Evolutionary conservation across 64 coral and sea anemone genomes (phyloP), one percentile per base, ranked within the genome.

Genomic region (Porites australiensis): DNA sequence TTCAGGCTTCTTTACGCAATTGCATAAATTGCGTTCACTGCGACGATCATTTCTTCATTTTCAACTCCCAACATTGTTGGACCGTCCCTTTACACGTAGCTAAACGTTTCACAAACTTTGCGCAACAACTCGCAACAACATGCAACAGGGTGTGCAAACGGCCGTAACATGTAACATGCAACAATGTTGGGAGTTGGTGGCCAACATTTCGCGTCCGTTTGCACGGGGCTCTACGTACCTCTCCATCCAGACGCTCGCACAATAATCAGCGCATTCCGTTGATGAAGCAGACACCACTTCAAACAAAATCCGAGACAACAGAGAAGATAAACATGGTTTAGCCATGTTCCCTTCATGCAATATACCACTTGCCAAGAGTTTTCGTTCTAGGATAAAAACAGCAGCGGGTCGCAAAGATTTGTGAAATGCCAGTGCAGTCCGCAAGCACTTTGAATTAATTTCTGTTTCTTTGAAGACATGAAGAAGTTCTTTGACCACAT

Each of bases 341-440:
- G 50, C 44, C 19, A 75, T 9, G 70, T 61, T 37, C 37, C 57
- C 58, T 64, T 91, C 89, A 22, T 7, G 52, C 18, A 91, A 70
- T n/a, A 90, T 16, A 37, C 62, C 88, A 70, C 77, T 13, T 16
- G 64, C 52, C 71, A 72, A 44, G 20, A 88, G 68, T 44, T 48
- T 46, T 45, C 86, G 19, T 44, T 88, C 86, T 44, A 58, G 8
- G 46, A 54, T 16, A 19, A 27, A 11, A 19, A 48, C 53, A 72
- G 77, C 50, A 10, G 50, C 12, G 27, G 79, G 63, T 37, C 61
- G 22, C 14, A 64, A 58, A 48, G 16, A 52, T 49, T 64, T 91
- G 44, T 91, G 82, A 75, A 91, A 91, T 91, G 72, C 69, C 3
- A 91, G 57, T 54, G 68, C 75, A 6, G 21, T 82, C 75, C 84